Conservation (phyloP, 2,113 vertebrate species). For the Microcebus ravelobensis region DNA sequence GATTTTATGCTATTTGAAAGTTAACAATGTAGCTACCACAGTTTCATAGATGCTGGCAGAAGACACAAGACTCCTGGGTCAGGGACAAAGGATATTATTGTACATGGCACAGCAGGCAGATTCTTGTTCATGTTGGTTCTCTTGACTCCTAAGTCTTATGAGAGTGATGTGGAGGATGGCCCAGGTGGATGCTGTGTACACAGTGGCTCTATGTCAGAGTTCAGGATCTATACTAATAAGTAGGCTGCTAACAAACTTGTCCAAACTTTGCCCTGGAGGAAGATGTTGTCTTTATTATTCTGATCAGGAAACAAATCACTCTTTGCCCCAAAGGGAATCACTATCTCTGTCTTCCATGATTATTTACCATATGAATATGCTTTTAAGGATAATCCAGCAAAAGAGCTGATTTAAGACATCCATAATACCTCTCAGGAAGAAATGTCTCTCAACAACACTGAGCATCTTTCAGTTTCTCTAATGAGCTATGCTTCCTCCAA, state of each 20-base stretch:
- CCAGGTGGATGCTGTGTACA: not conserved
- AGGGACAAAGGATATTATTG: not conserved
- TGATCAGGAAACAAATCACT: not conserved
- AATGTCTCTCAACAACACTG: not conserved
- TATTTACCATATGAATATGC: not conserved
- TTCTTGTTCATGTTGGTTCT: not conserved
- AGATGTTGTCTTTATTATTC: not conserved
- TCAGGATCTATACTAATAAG: not conserved
- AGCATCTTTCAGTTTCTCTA: not conserved
- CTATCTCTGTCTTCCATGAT: not conserved
- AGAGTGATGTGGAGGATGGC: not conserved
- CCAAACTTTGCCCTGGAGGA: not conserved
- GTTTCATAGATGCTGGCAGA: not conserved
- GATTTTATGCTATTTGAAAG: not conserved
- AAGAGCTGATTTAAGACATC: not conserved
- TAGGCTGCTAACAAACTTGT: not conserved
- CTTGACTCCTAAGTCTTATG: not conserved
- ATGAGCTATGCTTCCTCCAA: not conserved
- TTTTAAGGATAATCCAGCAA: not conserved
- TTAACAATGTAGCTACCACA: not conserved
- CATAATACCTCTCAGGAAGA: not conserved
- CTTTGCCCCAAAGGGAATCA: not conserved
- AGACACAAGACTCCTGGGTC: not conserved
- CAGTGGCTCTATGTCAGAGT: not conserved
- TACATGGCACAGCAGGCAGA: not conserved